Evolutionary conservation across 2,888 invertebrate species (phyloP).

Genomic region (Pharmacophagus antenor): DNA sequence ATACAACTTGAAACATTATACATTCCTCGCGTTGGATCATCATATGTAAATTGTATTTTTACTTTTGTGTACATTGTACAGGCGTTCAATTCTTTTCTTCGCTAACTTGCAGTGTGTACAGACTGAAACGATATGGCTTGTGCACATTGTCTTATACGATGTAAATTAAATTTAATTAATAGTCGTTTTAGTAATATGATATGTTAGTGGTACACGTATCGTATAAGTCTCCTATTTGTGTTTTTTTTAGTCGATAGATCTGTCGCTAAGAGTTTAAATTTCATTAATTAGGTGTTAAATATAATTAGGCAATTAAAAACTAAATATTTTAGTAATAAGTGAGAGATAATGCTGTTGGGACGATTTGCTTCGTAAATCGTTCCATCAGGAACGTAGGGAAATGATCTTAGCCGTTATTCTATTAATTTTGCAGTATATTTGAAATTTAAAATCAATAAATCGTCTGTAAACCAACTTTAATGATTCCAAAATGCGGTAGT

Average conservation of each 20-base stretch:
- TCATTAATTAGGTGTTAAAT: neutral
- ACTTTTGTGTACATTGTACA: neutral
- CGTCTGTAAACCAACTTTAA: no score
- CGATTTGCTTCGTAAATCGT: no score
- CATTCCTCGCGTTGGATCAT: no score
- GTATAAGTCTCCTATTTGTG: neutral
- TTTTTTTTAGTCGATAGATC: conserved; percentile 1
- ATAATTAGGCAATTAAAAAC: neutral
- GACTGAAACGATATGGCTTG: conserved; percentile 8
- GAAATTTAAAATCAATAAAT: no score
- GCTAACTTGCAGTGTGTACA: neutral
- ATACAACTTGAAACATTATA: no score
- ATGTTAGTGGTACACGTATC: neutral
- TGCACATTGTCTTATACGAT: conserved; percentile 1
- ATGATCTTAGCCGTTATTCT: no score
- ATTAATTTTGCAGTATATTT: no score
- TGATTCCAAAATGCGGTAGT: no score
- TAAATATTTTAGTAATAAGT: no score
- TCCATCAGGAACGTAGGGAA: no score
- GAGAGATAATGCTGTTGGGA: no score
- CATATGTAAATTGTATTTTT: neutral
- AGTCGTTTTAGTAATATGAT: neutral
- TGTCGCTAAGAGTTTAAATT: neutral
- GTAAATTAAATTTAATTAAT: neutral
- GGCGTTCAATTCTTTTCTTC: neutral